phyloP scores from a whole-genome alignment of 2,113 vertebrate species.

The Gymnocephalus cernua region DNA sequence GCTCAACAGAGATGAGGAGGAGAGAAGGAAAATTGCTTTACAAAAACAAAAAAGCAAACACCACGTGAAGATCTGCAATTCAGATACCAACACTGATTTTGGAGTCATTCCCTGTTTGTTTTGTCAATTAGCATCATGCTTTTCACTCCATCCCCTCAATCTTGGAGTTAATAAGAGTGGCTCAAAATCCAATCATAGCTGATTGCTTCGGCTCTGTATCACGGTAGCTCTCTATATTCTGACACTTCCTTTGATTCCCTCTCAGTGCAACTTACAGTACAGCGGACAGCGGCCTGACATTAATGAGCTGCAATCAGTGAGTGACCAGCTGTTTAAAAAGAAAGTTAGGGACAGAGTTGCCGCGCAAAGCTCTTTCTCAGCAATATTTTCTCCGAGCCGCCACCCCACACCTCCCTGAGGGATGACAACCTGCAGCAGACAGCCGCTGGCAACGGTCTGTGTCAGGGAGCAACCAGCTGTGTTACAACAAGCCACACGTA shows the following conservation, averaged over 20 bases:
- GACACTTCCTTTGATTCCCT: slow-evolving; percentile 57
- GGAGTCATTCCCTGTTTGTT: slow-evolving; percentile 67
- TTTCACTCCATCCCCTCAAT: slow-evolving; percentile 59
- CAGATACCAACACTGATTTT: slow-evolving; percentile 57
- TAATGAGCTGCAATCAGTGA: slow-evolving; percentile 72
- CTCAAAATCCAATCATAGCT: slow-evolving; percentile 78
- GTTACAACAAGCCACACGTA: slow-evolving; percentile 59
- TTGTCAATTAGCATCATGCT: slow-evolving; percentile 71
- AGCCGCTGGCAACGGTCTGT: slow-evolving; percentile 39
- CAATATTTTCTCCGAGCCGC: slow-evolving; percentile 31
- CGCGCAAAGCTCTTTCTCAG: slow-evolving; percentile 25
- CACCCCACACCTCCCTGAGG: not conserved
- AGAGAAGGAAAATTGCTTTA: slow-evolving; percentile 24
- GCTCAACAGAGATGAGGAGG: not conserved
- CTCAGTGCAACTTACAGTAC: slow-evolving; percentile 32
- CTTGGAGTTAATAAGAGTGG: slow-evolving; percentile 72
- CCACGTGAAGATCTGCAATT: slow-evolving; percentile 43
- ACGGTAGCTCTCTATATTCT: slow-evolving; percentile 42
- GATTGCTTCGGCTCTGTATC: slow-evolving; percentile 72
- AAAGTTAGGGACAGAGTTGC: slow-evolving; percentile 1
- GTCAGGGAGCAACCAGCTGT: slow-evolving; percentile 74
- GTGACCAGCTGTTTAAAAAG: slow-evolving; percentile 34
- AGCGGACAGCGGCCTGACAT: slow-evolving; percentile 42
- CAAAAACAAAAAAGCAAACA: not conserved
- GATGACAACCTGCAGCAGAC: slow-evolving; percentile 52